Evolutionary conservation across 1,140 invertebrate species (phyloP).

Genomic region (Scaptodrosophila lebanonensis): DNA sequence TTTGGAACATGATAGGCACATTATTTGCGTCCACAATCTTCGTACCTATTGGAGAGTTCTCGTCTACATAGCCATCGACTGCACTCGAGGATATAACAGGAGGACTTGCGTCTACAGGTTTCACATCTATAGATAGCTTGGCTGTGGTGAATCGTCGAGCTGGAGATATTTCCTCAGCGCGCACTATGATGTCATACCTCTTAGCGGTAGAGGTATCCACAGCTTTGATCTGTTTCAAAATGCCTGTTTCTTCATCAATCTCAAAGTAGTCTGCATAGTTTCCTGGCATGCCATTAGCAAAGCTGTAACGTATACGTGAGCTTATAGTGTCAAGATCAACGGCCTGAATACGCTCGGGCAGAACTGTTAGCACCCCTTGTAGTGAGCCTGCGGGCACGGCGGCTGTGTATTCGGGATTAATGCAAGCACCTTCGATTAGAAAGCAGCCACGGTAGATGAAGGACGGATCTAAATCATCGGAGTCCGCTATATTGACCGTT

Average conservation of each 20-base stretch:
- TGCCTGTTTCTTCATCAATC: slow-evolving; percentile 87
- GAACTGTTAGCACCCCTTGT: slow-evolving; percentile 87
- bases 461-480: slow-evolving; percentile 92
- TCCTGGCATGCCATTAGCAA: slow-evolving; percentile 86
- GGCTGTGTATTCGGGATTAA: slow-evolving; percentile 88
- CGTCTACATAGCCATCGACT: slow-evolving; percentile 87
- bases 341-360: slow-evolving; percentile 92
- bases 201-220: slow-evolving; percentile 87
- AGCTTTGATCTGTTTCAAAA: slow-evolving; percentile 87
- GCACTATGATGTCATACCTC: slow-evolving; percentile 82
- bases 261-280: slow-evolving; percentile 89
- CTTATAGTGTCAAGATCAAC: slow-evolving; percentile 92
- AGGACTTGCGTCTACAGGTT: slow-evolving; percentile 90
- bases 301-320: slow-evolving; percentile 87
- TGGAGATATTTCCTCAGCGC: slow-evolving; percentile 90
- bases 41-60: slow-evolving; percentile 90
- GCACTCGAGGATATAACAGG: slow-evolving; percentile 86
- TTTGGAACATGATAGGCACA: slow-evolving; percentile 84
- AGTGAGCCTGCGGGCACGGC: slow-evolving; percentile 89
- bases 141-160: slow-evolving; percentile 87
- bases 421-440: slow-evolving; percentile 86
- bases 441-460: slow-evolving; percentile 91
- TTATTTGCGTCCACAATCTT: slow-evolving; percentile 84
- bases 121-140: slow-evolving; percentile 87
- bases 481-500: slow-evolving; percentile 90